Base-by-base conservation (phyloP, 2,113 vertebrate genomes). In the Melanerpes formicivorus region DNA sequence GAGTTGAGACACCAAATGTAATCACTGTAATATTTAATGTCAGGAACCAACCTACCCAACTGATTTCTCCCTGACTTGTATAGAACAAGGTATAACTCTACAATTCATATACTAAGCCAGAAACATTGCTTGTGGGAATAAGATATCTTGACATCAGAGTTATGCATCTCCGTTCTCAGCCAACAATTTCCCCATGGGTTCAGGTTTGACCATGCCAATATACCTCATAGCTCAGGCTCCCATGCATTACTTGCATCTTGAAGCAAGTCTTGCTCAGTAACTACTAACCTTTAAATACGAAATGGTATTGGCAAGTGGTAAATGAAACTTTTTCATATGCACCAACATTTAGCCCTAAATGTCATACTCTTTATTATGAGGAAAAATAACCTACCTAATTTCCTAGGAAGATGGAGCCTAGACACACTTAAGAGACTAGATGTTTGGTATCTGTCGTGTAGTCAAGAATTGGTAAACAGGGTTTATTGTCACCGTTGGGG, bases 181-280 rank as follows among this genome's bases (percentile, higher is more conserved):
- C 18, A 23, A 2, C 0, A 2, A 40, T 30, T 72, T 79, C 65
- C 84, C 18, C 30, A 26, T 1, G 18, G 34, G 25, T 90, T 71
- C 71, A 34, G 55, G 26, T 21, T 58, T 0, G 0, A 25, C 42
- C 25, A 8, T 8, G 22, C 6, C 62, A 54, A 32, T 52, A 4
- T 14, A 25, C 25, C 14, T 65, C 1, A 1, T 16, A 44, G 9
- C 40, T 63, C 1, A 3, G 50, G n/a, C 18, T 66, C 13, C 12
- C 16, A 4, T 10, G 37, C 56, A 17, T 2, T 16, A 23, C n/a
- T 46, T 30, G 34, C 25, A 71, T 30, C 18, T 27, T 27, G 25
- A 70, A 76, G 21, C 10, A 59, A 90, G n/a, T 22, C 66, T 82
- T 65, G 34, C n/a, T 50, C 30, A 42, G 18, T 37, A 82, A 54